Percentiles rank a stretch among this genome's conserved stretches.
Evolutionary conservation across 2,797 vertebrate species (phyloP).

Genomic region (Rallus crepitans): DNA sequence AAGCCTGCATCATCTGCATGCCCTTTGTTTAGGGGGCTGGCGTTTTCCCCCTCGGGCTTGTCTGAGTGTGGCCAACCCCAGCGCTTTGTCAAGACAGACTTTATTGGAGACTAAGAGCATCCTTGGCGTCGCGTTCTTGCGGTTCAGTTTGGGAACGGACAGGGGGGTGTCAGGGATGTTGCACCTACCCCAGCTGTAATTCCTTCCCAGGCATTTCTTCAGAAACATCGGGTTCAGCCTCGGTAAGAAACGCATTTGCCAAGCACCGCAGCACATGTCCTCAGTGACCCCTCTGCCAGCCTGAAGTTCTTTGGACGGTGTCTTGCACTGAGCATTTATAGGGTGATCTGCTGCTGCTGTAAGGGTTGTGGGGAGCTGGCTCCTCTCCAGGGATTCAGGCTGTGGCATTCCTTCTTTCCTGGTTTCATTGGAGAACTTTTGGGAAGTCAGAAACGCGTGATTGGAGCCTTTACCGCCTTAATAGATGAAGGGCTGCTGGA

Average conservation of each 20-base stretch:
- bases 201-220: neutral
- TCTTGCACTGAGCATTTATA: neutral
- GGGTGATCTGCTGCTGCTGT: slow-evolving; percentile 1
- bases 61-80: neutral
- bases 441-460: slow-evolving; percentile 14
- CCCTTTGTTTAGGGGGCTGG: accelerated
- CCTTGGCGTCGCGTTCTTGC: neutral
- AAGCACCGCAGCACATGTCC: neutral
- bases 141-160: neutral
- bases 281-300: accelerated
- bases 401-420: neutral
- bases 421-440: neutral
- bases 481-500: slow-evolving; percentile 28
- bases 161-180: neutral
- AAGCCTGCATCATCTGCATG: neutral
- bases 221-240: neutral
- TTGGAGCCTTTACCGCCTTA: neutral
- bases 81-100: neutral
- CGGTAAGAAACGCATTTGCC: neutral
- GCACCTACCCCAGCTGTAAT: neutral
- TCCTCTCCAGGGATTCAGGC: slow-evolving; percentile 7
- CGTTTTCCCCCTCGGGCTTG: neutral
- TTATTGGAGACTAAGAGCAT: neutral
- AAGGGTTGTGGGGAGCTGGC: neutral
- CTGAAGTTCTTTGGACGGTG: neutral